Evolutionary conservation across 2,113 vertebrate species (phyloP), one percentile per base, ranked within the genome.

Genomic region (Paradoxurus hermaphroditus): DNA sequence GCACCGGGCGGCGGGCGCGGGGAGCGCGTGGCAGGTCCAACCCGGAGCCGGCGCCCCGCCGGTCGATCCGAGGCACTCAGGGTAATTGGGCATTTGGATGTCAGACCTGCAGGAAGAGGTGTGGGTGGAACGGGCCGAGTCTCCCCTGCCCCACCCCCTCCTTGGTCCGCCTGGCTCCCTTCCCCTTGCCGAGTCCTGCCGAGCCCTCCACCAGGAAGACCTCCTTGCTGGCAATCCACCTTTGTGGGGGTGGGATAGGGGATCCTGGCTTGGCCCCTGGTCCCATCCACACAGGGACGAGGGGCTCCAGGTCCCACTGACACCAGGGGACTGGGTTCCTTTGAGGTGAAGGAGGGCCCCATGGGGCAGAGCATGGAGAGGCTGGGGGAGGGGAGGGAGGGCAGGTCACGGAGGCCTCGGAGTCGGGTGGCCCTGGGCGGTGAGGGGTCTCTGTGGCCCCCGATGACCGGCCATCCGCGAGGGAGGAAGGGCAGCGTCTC

Each of bases 31-130:
- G 97, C 68, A 27, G 51, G 77, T 77, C 11, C 49, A 36, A 21
- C 4, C 15, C 34, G 0, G 0, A 25, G 89, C 39, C 14, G 62
- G 72, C 75, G 70, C 75, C 41, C 91, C n/a, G 73, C 5, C 0
- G 73, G 98, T 98, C 98, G 95, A 97, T 98, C 18, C 27, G 88
- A 98, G 75, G 86, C 97, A 87, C 89, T 98, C 96, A 96, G 81
- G 5, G 92, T 97, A 98, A 98, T 98, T 98, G 97, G 96, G 94
- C 27, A 5, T 84, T 97, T 39, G 51, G 96, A 96, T 98, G 97
- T 68, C 75, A 46, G 83, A 77, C n/a, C 39, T 2, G 2, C 41
- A 68, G 70, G 88, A 93, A 31, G 51, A n/a, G 63, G 95, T 14
- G 82, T 36, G 1, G 46, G 72, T 12, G 13, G 63, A 63, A 34